Evolutionary conservation across 2,888 invertebrate genomes (phyloP).

Genomic region (Carterocephalus palaemon): DNA sequence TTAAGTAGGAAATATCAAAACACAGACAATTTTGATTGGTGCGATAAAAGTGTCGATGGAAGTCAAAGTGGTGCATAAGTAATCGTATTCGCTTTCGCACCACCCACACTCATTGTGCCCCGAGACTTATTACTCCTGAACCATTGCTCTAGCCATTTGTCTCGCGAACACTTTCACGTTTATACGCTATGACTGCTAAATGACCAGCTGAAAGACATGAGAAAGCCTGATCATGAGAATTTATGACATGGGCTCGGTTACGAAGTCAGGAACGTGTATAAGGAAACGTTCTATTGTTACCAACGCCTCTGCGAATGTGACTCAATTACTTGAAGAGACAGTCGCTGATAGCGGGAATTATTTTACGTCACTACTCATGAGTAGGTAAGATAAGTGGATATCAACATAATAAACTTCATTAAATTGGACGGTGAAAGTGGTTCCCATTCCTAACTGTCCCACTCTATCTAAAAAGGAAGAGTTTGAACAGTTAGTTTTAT

Average conservation of each 20-base stretch:
- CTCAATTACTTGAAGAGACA: slow-evolving; percentile 13
- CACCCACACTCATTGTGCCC: slow-evolving; percentile 55
- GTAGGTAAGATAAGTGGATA: too few species aligned
- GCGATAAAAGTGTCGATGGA: slow-evolving; percentile 23
- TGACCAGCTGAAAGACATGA: slow-evolving; percentile 46
- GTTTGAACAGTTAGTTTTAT: too few species aligned
- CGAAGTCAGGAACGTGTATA: slow-evolving; percentile 15
- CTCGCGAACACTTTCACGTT: slow-evolving; percentile 54
- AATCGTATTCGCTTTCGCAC: slow-evolving; percentile 57
- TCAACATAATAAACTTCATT: too few species aligned
- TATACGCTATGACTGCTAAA: slow-evolving; percentile 43
- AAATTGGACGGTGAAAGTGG: too few species aligned
- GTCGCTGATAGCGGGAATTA: too few species aligned
- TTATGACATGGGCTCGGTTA: slow-evolving; percentile 25
- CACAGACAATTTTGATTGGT: slow-evolving; percentile 9
- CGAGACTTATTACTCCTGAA: slow-evolving; percentile 28
- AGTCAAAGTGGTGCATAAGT: slow-evolving; percentile 33
- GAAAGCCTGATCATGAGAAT: slow-evolving; percentile 39
- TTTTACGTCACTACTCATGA: too few species aligned
- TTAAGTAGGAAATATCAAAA: slow-evolving; percentile 9
- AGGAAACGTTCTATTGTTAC: slow-evolving; percentile 21
- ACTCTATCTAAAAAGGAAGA: too few species aligned
- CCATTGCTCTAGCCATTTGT: slow-evolving; percentile 44
- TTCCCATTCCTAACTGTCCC: too few species aligned
- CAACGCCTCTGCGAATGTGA: slow-evolving; percentile 17